Base-by-base conservation (phyloP, 2,888 invertebrate genomes). In the Mythimna lalbum region DNA sequence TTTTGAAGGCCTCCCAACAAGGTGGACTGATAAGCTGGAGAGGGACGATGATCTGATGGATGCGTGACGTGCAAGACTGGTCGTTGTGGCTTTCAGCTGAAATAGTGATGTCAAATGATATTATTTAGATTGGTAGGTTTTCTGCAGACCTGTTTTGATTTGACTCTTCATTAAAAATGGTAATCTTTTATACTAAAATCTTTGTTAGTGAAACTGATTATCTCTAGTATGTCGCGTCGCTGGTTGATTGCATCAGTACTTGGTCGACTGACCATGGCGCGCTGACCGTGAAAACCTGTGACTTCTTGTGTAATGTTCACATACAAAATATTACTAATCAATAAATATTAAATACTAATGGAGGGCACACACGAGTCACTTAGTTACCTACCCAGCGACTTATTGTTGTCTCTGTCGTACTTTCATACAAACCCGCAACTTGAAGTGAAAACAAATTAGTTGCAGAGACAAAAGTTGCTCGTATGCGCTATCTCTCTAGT, bases 241-340 rank as follows among this genome's bases (percentile, higher is more conserved):
- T 61, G 55, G 56, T 68, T 63, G 62, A 63, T 78, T 81, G 73
- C 78, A 60, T 66, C 56, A 81, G 63, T 69, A 76, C 77, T 57
- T 49, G 31, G 36, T 14, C 23, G 36, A 36, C 39, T 65, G 73
- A 17, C 78, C 73, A 47, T 81, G 78, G 61, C 61, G 63, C 49
- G 23, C 43, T 63, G 73, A 27, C 78, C 78, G 39, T 78, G 78
- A 61, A n/a, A 53, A 81, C 56, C 61, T 66, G 66, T 66, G 65
- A 63, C 23, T 60, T 61, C 78, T 81, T 72, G 72, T 43, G 73
- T 71, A 72, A 78, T 81, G 27, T 78, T 53, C 49, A 36, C 27
- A 61, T 57, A 64, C 2, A 43, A 57, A 77, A 76, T 52, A 61
- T 75, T 50, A 67, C 67, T 63, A 71, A 43, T 19, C 17, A 19